Evolutionary conservation across 2,888 invertebrate genomes (phyloP), one percentile per base, ranked within the genome.

Genomic region (Dryococelus australis): DNA sequence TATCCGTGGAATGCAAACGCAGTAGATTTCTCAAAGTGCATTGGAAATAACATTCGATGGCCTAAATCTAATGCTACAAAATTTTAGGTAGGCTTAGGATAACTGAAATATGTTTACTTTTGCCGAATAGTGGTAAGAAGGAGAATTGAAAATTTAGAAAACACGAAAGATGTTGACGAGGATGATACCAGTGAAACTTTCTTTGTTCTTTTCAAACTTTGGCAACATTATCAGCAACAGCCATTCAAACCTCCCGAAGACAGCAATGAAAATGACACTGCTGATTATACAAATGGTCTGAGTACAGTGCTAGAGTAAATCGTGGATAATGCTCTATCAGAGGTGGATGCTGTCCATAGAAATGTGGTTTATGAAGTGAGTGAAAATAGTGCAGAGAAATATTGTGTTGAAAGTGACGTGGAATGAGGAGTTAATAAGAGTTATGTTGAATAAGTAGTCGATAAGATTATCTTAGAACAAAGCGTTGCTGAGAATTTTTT

Each of bases 1-100:
- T 90, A n/a, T 35, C 79, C 24, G 86, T 53, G 1, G 86, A 13
- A 24, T 86, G 78, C 35, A 78, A 86, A 43, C 10, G 35, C 43
- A 86, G 79, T 24, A 51, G 4, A 85, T 27, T 27, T 65, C 65
- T 65, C 65, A 8, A 65, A 65, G 65, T 65, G 65, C 65, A 26
- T 51, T 26, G 65, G 65, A 20, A 85, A 85, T 10, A 47, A 51
- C 8, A 65, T 85, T n/a, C 51, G 28, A 51, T 65, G 27, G 24
- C 27, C 51, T 27, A 65, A 85, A 53, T 53, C 27, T 47, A 65
- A 24, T 85, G 27, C 65, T 85, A 65, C 51, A 85, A 26, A 10
- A 28, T n/a, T n/a, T 16, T 8, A 10, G n/a, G 65, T 65, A 65
- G 65, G 24, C 65, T 65, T 65, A 65, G 13, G 24, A 24, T 9